Evolutionary conservation across 2,888 invertebrate genomes (phyloP).

Genomic region (Troides oblongomaculatus): DNA sequence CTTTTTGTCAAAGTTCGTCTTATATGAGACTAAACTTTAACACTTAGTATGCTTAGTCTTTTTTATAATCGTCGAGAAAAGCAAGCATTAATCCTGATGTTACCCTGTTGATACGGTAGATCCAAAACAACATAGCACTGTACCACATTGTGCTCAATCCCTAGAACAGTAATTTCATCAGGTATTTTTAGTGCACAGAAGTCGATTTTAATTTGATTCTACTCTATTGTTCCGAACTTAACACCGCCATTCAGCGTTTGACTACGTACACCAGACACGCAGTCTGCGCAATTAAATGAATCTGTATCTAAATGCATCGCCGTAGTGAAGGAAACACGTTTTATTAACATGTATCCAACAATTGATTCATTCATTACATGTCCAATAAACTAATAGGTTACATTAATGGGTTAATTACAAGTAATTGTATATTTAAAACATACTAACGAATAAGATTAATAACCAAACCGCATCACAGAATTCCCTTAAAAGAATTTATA

Average conservation of each 20-base stretch:
- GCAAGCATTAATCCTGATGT: no score
- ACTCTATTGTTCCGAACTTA: background rate
- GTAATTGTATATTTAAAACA: no score
- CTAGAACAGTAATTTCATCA: background rate
- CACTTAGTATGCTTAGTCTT: no score
- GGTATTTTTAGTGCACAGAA: background rate
- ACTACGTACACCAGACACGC: slow-evolving; percentile 8
- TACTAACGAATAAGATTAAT: no score
- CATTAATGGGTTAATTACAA: background rate
- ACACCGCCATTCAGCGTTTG: background rate
- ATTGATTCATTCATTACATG: background rate
- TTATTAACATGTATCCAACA: background rate
- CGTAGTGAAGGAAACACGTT: background rate
- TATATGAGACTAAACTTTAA: no score
- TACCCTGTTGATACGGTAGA: no score
- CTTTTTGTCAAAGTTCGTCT: no score
- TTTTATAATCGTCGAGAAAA: no score
- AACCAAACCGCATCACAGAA: no score
- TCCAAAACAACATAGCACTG: no score
- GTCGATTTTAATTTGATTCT: background rate
- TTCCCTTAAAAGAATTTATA: no score
- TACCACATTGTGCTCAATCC: no score
- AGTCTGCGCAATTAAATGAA: slow-evolving; percentile 6
- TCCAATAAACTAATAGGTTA: background rate
- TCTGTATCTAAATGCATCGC: slow-evolving; percentile 1